A percentile compares a stretch with the other conserved stretches of the same genome.
Evolutionary conservation across 2,888 invertebrate species (phyloP).

Genomic region (Girardia tigrina): DNA sequence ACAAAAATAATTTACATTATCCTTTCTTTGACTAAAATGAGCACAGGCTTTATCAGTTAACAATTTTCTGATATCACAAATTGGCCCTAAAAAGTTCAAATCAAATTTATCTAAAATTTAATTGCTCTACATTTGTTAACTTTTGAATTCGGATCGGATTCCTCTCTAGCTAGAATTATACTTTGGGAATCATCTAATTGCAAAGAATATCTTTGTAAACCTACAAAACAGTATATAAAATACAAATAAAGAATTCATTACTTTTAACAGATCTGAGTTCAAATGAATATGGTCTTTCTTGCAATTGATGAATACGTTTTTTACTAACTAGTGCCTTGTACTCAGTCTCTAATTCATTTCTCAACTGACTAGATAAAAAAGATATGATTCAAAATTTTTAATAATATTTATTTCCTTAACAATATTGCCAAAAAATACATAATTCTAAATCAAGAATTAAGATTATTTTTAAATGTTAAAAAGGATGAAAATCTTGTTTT

Average conservation of each 20-base stretch:
- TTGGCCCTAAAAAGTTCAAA: background rate
- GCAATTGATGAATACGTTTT: conserved; percentile 6
- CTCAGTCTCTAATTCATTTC: background rate
- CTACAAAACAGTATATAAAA: background rate
- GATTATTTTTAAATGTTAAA: no score
- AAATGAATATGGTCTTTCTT: conserved; percentile 4
- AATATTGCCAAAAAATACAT: no score
- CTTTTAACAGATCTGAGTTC: background rate
- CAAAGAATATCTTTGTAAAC: background rate
- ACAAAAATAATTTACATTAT: background rate
- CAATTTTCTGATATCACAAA: background rate
- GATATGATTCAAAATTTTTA: no score
- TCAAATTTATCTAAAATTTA: background rate
- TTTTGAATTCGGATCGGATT: conserved; percentile 5
- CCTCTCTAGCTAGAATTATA: background rate
- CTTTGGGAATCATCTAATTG: conserved; percentile 8
- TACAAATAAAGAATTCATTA: no score
- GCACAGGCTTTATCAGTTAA: background rate
- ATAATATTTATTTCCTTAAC: no score
- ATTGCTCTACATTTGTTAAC: background rate
- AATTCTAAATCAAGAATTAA: no score
- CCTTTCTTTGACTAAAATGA: conserved; percentile 5
- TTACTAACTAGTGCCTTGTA: background rate
- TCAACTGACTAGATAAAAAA: background rate
- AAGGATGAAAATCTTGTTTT: no score